phyloP scores from a whole-genome alignment of 1,140 invertebrate species.

The Megalonaias nervosa region DNA sequence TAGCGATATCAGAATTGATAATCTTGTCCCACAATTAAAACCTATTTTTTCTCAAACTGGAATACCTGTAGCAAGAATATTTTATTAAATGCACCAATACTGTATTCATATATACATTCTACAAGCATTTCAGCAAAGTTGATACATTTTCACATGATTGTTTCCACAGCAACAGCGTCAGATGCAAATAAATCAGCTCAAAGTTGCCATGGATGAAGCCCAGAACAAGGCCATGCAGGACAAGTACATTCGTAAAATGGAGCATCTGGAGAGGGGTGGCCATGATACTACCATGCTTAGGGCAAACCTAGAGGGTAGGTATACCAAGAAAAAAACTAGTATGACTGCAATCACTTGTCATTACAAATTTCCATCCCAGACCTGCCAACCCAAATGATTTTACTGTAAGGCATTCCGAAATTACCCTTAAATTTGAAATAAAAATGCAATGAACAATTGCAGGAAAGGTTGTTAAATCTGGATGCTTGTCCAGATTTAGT shows the following conservation, averaged over 20 bases:
- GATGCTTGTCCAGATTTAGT: background rate
- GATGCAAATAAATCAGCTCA: constrained; percentile 59
- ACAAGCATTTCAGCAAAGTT: background rate
- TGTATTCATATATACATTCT: background rate
- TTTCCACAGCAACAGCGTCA: constrained; percentile 53
- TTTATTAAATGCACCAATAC: background rate
- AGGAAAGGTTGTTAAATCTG: background rate
- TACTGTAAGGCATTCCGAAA: background rate
- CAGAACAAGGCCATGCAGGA: constrained; percentile 62
- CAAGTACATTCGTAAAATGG: constrained; percentile 60
- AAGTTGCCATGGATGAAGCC: constrained; percentile 66
- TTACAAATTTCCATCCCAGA: background rate
- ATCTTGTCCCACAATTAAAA: too few relatives aligned
- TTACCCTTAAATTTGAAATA: background rate
- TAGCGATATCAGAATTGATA: background rate
- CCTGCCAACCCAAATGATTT: too few relatives aligned
- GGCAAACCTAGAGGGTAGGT: constrained; percentile 61
- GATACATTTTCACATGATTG: background rate
- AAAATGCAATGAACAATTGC: background rate
- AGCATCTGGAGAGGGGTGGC: constrained; percentile 64
- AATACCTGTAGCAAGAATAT: too few relatives aligned
- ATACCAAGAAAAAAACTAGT: background rate
- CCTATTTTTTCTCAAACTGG: too few relatives aligned
- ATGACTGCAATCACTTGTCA: background rate
- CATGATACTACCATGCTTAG: constrained; percentile 67